Evolutionary conservation across 2,113 vertebrate species (phyloP).

Genomic region (Platysternon megacephalum): DNA sequence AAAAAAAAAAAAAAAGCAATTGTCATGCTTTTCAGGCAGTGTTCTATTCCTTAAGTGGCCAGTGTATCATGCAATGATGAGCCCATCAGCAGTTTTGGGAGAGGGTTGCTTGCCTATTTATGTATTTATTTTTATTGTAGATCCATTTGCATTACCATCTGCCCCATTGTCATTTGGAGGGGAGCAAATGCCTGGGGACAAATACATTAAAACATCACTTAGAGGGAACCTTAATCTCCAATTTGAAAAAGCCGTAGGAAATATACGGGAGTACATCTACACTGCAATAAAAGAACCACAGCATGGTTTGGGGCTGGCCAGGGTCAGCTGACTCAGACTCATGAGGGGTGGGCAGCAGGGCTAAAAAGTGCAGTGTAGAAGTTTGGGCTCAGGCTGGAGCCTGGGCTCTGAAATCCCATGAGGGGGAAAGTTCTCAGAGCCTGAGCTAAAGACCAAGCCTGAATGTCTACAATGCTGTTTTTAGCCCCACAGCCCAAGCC

Average conservation of each 20-base stretch:
- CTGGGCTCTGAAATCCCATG: neutral
- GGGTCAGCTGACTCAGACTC: neutral
- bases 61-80: neutral
- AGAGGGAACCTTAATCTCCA: neutral
- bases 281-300: neutral
- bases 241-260: rapidly evolving
- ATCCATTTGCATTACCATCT: rapidly evolving
- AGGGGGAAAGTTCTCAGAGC: neutral
- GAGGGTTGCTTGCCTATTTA: neutral
- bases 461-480: neutral
- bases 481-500: neutral
- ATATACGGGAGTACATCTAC: neutral
- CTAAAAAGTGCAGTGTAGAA: neutral
- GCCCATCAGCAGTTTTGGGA: neutral
- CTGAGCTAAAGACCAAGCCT: neutral
- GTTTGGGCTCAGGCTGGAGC: neutral
- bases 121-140: neutral
- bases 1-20: neutral
- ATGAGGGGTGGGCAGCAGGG: neutral
- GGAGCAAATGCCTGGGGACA: rapidly evolving
- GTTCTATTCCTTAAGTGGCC: neutral
- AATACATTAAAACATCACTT: neutral
- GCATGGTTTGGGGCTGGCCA: neutral
- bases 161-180: neutral
- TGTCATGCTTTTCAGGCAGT: neutral